Conservation (phyloP, 2,797 vertebrate species). For the Pterois miles region DNA sequence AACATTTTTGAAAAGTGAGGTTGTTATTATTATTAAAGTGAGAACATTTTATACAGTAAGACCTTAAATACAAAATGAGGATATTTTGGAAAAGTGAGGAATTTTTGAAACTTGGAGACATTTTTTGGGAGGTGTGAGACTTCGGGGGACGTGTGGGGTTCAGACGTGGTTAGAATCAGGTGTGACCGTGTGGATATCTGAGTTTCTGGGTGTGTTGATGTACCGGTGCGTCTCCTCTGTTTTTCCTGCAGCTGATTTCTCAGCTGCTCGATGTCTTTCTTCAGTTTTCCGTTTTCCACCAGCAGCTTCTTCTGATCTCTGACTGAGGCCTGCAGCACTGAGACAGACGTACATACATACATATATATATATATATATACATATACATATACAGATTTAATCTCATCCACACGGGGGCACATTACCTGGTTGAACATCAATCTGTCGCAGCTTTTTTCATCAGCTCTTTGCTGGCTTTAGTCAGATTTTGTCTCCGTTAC, state of each 20-base stretch:
- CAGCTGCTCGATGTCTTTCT: constrained; percentile 93
- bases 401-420: neutral
- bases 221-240: constrained; percentile 78
- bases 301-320: constrained; percentile 96
- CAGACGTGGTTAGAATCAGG: too few relatives aligned
- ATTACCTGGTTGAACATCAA: too few relatives aligned
- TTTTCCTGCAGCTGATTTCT: constrained; percentile 89
- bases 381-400: neutral
- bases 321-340: constrained; percentile 92
- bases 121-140: neutral
- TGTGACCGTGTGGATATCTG: too few relatives aligned
- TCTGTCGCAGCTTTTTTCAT: neutral
- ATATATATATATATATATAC: neutral
- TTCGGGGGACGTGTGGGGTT: too few relatives aligned
- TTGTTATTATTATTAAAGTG: too few relatives aligned
- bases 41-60: too few relatives aligned
- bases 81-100: neutral
- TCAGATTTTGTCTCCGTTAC: neutral
- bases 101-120: too few relatives aligned
- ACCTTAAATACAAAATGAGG: neutral
- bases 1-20: neutral
- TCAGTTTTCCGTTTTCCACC: constrained; percentile 95
- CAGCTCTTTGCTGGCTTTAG: too few relatives aligned
- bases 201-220: too few relatives aligned
- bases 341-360: constrained; percentile 15